These are phyloP conservation scores for Leucozona laternaria DNA, from an alignment of 2,888 invertebrate genomes.

Conservation along the genomic window DNA sequence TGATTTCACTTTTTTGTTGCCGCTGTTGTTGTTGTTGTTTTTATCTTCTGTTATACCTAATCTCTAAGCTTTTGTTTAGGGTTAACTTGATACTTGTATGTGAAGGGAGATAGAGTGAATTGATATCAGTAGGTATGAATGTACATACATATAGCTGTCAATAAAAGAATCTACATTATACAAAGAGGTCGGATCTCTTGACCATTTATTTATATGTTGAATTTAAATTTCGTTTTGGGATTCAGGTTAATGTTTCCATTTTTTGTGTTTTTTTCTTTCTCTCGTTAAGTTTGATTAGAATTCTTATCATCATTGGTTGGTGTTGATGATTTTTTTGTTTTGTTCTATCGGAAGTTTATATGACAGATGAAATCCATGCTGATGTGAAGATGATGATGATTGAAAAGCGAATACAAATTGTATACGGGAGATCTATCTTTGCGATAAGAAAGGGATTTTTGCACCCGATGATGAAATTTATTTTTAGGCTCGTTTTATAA, in stretches of 20 bases:
- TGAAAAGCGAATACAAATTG: conserved; percentile 14
- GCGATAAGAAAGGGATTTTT: background rate
- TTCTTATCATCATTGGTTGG: conserved; percentile 32
- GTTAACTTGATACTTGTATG: conserved; percentile 20
- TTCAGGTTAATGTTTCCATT: conserved; percentile 27
- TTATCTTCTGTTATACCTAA: background rate
- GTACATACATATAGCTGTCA: background rate
- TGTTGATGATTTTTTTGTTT: background rate
- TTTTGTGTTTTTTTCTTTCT: background rate
- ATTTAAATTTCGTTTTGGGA: conserved; percentile 41
- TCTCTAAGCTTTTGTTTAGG: conserved; percentile 14
- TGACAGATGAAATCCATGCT: conserved; percentile 26
- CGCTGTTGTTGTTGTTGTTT: conserved; percentile 8
- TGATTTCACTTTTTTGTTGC: conserved; percentile 18
- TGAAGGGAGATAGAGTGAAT: conserved; percentile 46
- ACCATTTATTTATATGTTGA: conserved; percentile 16
- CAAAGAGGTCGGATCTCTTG: conserved; percentile 56
- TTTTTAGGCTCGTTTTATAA: background rate
- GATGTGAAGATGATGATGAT: background rate
- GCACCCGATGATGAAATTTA: background rate
- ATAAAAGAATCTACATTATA: conserved; percentile 47
- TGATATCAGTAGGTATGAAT: conserved; percentile 25
- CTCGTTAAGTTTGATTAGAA: conserved; percentile 45
- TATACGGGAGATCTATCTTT: background rate
- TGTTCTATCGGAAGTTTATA: conserved; percentile 40